phyloP scores from a whole-genome alignment of 2,113 vertebrate genomes.

The Hepsetus odoe region DNA sequence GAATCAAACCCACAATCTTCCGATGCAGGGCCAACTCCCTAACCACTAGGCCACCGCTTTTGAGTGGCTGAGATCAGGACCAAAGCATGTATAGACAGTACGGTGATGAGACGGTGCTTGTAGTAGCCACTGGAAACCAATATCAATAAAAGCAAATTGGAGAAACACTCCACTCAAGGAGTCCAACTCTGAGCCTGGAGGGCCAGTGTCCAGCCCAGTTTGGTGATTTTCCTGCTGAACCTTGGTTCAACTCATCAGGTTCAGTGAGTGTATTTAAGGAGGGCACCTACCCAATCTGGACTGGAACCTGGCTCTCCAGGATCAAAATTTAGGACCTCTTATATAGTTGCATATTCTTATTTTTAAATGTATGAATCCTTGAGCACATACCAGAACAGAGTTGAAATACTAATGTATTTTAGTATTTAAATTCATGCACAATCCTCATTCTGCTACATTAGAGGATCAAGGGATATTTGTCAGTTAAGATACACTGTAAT shows the following conservation, averaged over 20 bases:
- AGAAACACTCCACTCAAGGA: too few species aligned
- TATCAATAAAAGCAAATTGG: slow-evolving; percentile 29
- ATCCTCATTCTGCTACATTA: background rate
- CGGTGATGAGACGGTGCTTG: slow-evolving; percentile 59
- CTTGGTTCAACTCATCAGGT: too few species aligned
- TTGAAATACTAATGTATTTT: background rate
- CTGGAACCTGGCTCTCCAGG: too few species aligned
- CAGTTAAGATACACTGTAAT: background rate
- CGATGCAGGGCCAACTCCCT: too few species aligned
- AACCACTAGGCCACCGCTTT: too few species aligned
- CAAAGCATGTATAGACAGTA: slow-evolving; percentile 49
- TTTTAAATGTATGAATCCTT: background rate
- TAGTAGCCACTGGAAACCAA: slow-evolving; percentile 15
- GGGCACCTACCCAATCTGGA: too few species aligned
- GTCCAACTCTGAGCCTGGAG: too few species aligned
- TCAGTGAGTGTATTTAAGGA: too few species aligned
- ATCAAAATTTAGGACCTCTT: too few species aligned
- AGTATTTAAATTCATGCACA: background rate
- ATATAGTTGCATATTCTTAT: background rate
- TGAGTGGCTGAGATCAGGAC: slow-evolving; percentile 69
- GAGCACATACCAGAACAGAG: background rate
- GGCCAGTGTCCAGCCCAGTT: too few species aligned
- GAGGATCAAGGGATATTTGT: background rate
- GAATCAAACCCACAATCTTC: too few species aligned
- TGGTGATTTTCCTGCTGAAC: too few species aligned